Evolutionary conservation across 2,888 invertebrate species (phyloP), one percentile per base, ranked within the genome.

Genomic region (Globia sparganii): DNA sequence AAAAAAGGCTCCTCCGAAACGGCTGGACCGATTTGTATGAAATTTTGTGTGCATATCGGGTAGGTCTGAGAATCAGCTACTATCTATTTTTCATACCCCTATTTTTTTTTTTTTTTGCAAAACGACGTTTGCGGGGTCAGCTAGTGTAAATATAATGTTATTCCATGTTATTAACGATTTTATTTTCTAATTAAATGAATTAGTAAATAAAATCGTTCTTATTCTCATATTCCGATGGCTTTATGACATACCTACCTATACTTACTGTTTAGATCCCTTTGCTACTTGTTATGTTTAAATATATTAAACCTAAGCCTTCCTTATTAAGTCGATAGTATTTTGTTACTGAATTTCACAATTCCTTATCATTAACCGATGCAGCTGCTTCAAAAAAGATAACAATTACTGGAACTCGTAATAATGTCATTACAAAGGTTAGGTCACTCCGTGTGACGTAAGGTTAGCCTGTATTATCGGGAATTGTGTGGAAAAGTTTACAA

Each of bases 341-440:
- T 46, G 65, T 40, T 34, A 62, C 46, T 49, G 37, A 71, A 61
- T 43, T 65, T 80, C 37, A 46, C 28, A 46, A 59, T 15, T 5
- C 0, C 40, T 69, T 85, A 81, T 69, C 81, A 59, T 4, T 43
- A 37, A 1, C 13, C 13, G 58, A 31, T 75, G 82, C 62, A 69
- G 43, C 61, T 67, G 59, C 28, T 53, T 28, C 37, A 53, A 56
- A n/a, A 18, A 21, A 67, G 82, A 83, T 70, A 77, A 73, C 31
- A 64, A 53, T 72, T 59, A 67, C 70, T 77, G 37, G 70, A 82
- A 85, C 13, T 83, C 40, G 49, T n/a, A 37, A 28, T 59, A 69
- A 56, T 72, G 62, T 59, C 46, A 72, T 21, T 64, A 68, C 5
- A 72, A 43, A 82, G 86, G 86, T 76, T 62, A 83, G 65, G 82